phyloP scores from a whole-genome alignment of 2,888 invertebrate species.

The Rotaria macrura region DNA sequence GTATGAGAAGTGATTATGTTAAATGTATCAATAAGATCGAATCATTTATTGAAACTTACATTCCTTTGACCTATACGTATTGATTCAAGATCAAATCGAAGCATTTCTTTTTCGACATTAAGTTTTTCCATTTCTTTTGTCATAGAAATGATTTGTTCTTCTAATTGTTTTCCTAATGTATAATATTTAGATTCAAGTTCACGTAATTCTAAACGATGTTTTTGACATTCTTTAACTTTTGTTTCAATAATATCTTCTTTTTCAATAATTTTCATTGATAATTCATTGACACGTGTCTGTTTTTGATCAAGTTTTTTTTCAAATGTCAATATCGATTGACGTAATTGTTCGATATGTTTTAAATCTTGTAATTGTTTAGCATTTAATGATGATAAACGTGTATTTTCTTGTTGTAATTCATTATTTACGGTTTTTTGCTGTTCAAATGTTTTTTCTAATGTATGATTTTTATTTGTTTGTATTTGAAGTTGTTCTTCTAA shows the following conservation, averaged over 20 bases:
- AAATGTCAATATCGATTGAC: conserved; percentile 24
- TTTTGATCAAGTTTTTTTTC: conserved; percentile 27
- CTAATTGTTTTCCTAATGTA: conserved; percentile 12
- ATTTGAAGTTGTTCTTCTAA: not conserved
- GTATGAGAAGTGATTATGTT: too few species aligned
- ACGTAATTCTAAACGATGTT: conserved; percentile 24
- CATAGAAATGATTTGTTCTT: conserved; percentile 19
- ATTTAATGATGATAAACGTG: conserved; percentile 12
- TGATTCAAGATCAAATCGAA: conserved; percentile 17
- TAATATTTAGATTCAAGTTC: conserved; percentile 26
- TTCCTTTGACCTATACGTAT: not conserved
- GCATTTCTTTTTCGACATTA: conserved; percentile 28
- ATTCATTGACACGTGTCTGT: conserved; percentile 20
- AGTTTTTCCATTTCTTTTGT: conserved; percentile 23
- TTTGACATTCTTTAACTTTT: conserved; percentile 30
- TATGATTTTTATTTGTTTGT: not conserved
- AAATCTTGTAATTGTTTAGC: conserved; percentile 24
- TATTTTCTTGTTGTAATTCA: conserved; percentile 10
- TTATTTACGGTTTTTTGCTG: not conserved
- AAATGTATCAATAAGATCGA: too few species aligned
- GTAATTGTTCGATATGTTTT: conserved; percentile 18
- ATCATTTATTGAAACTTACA: not conserved
- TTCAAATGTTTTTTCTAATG: not conserved
- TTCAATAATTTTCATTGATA: conserved; percentile 9
- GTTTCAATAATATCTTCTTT: conserved; percentile 26